phyloP scores from a whole-genome alignment of 2,797 vertebrate species.

The Emydoidea blandingii region DNA sequence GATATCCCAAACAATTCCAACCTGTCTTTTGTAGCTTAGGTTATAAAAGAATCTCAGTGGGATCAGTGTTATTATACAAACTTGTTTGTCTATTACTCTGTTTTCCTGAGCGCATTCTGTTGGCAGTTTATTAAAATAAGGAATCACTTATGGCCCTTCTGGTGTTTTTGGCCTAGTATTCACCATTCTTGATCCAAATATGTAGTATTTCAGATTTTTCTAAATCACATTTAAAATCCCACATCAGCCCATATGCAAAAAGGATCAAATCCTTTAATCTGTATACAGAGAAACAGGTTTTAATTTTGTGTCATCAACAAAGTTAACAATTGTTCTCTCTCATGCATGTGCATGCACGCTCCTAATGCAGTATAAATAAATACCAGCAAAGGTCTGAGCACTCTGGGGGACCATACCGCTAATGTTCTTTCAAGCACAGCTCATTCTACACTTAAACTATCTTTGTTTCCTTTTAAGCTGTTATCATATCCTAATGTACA shows the following conservation, averaged over 20 bases:
- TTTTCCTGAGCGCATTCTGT: background rate
- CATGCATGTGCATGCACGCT: background rate
- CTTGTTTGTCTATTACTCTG: background rate
- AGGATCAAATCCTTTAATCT: background rate
- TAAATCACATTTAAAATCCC: background rate
- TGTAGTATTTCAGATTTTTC: background rate
- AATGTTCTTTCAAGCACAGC: background rate
- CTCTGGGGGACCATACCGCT: background rate
- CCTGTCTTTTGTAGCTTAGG: background rate
- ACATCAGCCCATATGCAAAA: background rate
- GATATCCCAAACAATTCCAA: background rate
- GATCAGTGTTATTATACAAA: background rate
- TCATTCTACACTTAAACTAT: background rate
- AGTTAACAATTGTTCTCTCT: background rate
- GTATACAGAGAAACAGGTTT: background rate
- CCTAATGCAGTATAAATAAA: background rate
- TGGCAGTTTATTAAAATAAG: background rate
- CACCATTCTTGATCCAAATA: background rate
- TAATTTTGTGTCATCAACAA: background rate
- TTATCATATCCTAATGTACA: background rate
- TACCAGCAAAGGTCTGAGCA: background rate
- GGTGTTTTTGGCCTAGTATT: background rate
- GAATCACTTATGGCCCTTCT: background rate
- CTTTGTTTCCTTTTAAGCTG: background rate
- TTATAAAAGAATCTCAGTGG: background rate